These are phyloP conservation scores for Hydropsyche betteni DNA, from an alignment of 2,888 invertebrate genomes.

Conservation along the genomic window DNA sequence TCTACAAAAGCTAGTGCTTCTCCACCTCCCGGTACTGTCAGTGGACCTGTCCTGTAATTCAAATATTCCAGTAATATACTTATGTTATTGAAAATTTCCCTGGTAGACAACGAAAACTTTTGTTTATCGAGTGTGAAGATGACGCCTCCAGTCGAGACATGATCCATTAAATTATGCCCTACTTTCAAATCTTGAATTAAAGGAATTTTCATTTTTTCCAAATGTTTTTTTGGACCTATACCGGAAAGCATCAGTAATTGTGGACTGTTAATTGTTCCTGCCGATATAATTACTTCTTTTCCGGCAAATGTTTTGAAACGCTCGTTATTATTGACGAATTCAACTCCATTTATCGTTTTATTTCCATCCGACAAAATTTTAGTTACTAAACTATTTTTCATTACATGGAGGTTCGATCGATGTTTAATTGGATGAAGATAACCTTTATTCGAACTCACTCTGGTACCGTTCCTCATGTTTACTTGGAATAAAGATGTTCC, in stretches of 20 bases:
- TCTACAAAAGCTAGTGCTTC: slow-evolving; percentile 72
- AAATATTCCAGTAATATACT: slow-evolving; percentile 54
- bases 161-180: slow-evolving; percentile 72
- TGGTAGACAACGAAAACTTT: slow-evolving; percentile 53
- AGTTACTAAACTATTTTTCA: slow-evolving; percentile 65
- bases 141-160: slow-evolving; percentile 71
- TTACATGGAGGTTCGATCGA: slow-evolving; percentile 68
- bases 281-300: slow-evolving; percentile 77
- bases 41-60: slow-evolving; percentile 60
- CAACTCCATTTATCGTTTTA: slow-evolving; percentile 64
- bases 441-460: slow-evolving; percentile 69
- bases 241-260: slow-evolving; percentile 85
- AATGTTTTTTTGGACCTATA: slow-evolving; percentile 70
- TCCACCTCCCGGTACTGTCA: slow-evolving; percentile 67
- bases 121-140: slow-evolving; percentile 67
- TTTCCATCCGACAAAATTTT: slow-evolving; percentile 65
- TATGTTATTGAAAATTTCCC: background rate
- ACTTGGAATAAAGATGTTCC: slow-evolving; percentile 73
- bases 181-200: slow-evolving; percentile 70
- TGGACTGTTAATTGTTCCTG: slow-evolving; percentile 82
- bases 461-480: slow-evolving; percentile 68
- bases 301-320: slow-evolving; percentile 64
- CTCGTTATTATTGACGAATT: slow-evolving; percentile 62
- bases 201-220: slow-evolving; percentile 64
- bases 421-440: slow-evolving; percentile 66